Evolutionary conservation across 2,797 vertebrate genomes (phyloP), one percentile per base, ranked within the genome.

Genomic region (Melopsittacus undulatus): DNA sequence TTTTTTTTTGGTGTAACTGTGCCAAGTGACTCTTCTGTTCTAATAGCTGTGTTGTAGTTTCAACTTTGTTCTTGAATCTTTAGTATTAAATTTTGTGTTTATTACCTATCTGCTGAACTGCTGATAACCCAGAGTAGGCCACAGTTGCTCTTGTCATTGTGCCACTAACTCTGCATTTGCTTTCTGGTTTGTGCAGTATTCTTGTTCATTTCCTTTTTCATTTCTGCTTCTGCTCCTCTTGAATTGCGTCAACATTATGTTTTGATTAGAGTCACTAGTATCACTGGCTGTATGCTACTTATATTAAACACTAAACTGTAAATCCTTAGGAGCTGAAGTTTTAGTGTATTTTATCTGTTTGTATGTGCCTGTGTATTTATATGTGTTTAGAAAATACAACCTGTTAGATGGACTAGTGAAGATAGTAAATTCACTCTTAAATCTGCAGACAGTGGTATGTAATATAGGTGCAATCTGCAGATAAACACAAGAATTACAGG

Each of bases 131-230:
- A 64, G 51, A 64, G 14, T 42, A 92, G 88, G 88, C 83, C 81
- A 48, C 51, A 64, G 3, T 48, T 83, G 74, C 30, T 81, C 22
- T 57, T 90, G 64, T 69, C 54, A 48, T 40, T 66, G 40, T 85
- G 49, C 51, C 40, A 27, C 72, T 72, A 48, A 49, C 38, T 78
- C 36, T 80, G 77, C 56, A 7, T 83, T 79, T 87, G 81, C 59
- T 83, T 95, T 93, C 72, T 87, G 46, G 56, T 77, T 52, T 68
- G 43, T 95, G 84, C 89, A 90, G 72, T 89, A 45, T 21, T 89
- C 42, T 26, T 43, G 24, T 23, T 94, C 32, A 30, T 87, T 95
- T 95, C 68, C 76, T 85, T 91, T 92, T 92, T 87, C 32, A 10
- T 83, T 81, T 74, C 52, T 85, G 51, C 30, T 92, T 85, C 45